A percentile compares a stretch with the other conserved stretches of the same genome.
Evolutionary conservation across 2,797 vertebrate species (phyloP).

Genomic region (Anabas testudineus): DNA sequence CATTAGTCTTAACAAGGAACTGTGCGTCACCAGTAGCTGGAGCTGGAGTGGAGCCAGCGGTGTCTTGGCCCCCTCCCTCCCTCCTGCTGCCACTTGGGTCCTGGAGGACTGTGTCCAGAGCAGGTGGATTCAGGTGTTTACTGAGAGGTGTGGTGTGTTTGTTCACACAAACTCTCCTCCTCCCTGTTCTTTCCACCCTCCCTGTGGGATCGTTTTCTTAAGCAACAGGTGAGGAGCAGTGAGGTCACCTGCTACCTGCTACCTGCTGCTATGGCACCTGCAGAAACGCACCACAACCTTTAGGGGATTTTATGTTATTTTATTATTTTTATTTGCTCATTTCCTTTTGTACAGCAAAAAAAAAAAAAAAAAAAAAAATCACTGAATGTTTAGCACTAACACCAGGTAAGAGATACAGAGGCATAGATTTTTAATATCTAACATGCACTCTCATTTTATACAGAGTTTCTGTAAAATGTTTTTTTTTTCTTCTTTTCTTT

Average conservation of each 20-base stretch:
- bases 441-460: background rate
- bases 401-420: background rate
- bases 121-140: constrained; percentile 70
- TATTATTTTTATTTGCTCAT: background rate
- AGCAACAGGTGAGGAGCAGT: constrained; percentile 40
- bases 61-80: background rate
- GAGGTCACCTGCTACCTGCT: constrained; percentile 15
- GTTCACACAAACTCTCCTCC: constrained; percentile 49
- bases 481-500: constrained; percentile 12
- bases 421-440: background rate
- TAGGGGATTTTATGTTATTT: too few relatives aligned
- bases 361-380: background rate
- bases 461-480: background rate
- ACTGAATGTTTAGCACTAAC: background rate
- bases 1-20: constrained; percentile 8
- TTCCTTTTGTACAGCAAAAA: background rate
- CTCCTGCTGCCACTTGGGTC: constrained; percentile 72
- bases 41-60: constrained; percentile 29
- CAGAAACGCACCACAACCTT: constrained; percentile 48
- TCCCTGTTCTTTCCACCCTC: constrained; percentile 19
- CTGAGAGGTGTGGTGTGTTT: constrained; percentile 78
- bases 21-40: constrained; percentile 58
- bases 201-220: constrained; percentile 63
- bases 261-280: constrained; percentile 57
- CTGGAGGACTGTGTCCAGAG: constrained; percentile 56